phyloP scores from a whole-genome alignment of 2,888 invertebrate genomes.

The Hofmannophila pseudospretella region DNA sequence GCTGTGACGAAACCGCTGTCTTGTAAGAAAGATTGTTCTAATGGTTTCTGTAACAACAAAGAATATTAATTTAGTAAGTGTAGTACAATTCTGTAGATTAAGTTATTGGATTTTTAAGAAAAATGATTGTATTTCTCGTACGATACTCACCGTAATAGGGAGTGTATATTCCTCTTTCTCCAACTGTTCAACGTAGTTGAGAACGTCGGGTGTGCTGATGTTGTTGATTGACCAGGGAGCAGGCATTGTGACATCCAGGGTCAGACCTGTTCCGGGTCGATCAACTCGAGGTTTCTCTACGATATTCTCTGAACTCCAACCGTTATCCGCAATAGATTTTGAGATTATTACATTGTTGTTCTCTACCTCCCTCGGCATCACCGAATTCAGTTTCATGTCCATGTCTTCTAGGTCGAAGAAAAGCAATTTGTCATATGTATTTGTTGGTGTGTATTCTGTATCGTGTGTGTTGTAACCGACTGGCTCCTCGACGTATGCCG shows the following conservation, averaged over 20 bases:
- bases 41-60: slow-evolving; percentile 35
- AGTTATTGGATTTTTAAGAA: not conserved
- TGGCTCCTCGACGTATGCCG: slow-evolving; percentile 24
- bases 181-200: slow-evolving; percentile 63
- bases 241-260: slow-evolving; percentile 47
- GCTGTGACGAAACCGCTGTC: slow-evolving; percentile 16
- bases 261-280: slow-evolving; percentile 31
- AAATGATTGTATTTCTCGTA: not conserved
- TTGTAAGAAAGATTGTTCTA: slow-evolving; percentile 30
- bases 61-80: too few relatives aligned
- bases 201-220: slow-evolving; percentile 69
- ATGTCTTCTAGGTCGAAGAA: slow-evolving; percentile 60
- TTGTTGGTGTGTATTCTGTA: slow-evolving; percentile 38
- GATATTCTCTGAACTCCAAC: slow-evolving; percentile 20
- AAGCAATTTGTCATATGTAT: slow-evolving; percentile 48
- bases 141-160: slow-evolving; percentile 38
- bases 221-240: slow-evolving; percentile 40
- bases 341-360: slow-evolving; percentile 49
- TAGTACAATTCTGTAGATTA: too few relatives aligned
- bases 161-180: slow-evolving; percentile 56
- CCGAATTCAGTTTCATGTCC: slow-evolving; percentile 52
- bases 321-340: slow-evolving; percentile 44
- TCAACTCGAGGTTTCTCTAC: slow-evolving; percentile 22
- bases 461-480: slow-evolving; percentile 36
- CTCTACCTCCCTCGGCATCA: slow-evolving; percentile 59